Evolutionary conservation across 1,140 invertebrate species (phyloP).

Genomic region (Drosophila lacertosa): DNA sequence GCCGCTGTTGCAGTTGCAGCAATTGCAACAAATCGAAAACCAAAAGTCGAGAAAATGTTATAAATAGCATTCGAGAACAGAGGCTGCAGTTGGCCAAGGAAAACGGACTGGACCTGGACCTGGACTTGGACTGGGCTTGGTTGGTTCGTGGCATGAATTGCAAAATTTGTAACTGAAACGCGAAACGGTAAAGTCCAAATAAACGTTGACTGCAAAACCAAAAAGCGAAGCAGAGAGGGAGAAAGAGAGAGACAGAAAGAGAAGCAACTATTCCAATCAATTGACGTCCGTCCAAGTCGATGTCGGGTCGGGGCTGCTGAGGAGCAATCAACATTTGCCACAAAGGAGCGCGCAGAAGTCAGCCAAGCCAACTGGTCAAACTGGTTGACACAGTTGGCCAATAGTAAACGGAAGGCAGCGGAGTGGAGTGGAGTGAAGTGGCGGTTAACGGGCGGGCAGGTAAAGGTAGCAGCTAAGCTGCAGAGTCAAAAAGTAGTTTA

Average conservation of each 20-base stretch:
- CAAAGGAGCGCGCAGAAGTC: constrained; percentile 32
- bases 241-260: not conserved
- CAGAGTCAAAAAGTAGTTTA: constrained; percentile 60
- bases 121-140: constrained; percentile 14
- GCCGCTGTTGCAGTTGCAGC: constrained; percentile 9
- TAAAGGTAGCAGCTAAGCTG: not conserved
- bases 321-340: constrained; percentile 73
- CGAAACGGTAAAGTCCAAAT: constrained; percentile 51
- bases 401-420: constrained; percentile 15
- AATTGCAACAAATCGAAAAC: constrained; percentile 31
- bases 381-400: constrained; percentile 76
- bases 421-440: not conserved
- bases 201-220: constrained; percentile 23
- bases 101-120: too few species aligned
- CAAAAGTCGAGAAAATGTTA: constrained; percentile 36
- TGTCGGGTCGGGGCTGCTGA: constrained; percentile 53
- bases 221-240: constrained; percentile 8
- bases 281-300: constrained; percentile 46
- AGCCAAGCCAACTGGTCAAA: constrained; percentile 65
- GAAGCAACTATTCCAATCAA: constrained; percentile 66
- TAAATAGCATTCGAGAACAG: constrained; percentile 34
- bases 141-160: constrained; percentile 54
- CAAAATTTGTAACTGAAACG: constrained; percentile 57
- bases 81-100: constrained; percentile 27
- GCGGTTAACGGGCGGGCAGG: not conserved